Evolutionary conservation across 1,140 invertebrate genomes (phyloP).

Genomic region (Brachionus angularis): DNA sequence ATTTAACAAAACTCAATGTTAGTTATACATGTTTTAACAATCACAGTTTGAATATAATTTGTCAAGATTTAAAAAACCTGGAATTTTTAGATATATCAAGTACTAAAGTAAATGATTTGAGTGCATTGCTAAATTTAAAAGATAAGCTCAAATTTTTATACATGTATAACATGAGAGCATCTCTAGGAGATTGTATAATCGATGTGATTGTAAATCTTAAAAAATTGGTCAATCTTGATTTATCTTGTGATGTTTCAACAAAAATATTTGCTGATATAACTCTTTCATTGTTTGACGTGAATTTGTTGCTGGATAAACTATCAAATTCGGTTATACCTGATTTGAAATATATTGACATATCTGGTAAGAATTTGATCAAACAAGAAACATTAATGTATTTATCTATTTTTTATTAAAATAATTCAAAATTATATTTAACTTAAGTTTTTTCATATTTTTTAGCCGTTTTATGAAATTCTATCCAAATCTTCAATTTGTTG

Average conservation of each 20-base stretch:
- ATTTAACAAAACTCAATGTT: slow-evolving; percentile 15
- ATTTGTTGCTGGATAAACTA: neutral
- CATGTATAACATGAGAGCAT: slow-evolving; percentile 30
- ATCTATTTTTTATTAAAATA: neutral
- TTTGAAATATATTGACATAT: slow-evolving; percentile 21
- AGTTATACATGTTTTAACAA: slow-evolving; percentile 32
- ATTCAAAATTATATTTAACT: neutral
- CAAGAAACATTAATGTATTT: slow-evolving; percentile 25
- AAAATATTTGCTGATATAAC: slow-evolving; percentile 35
- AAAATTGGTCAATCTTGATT: neutral
- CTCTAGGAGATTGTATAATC: slow-evolving; percentile 15
- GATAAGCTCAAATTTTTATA: slow-evolving; percentile 13
- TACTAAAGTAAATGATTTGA: slow-evolving; percentile 20
- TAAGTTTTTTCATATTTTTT: neutral
- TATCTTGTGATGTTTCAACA: slow-evolving; percentile 28
- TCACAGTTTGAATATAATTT: slow-evolving; percentile 10
- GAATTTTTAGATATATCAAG: slow-evolving; percentile 19
- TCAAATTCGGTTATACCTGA: neutral
- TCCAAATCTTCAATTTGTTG: neutral
- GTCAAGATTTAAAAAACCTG: slow-evolving; percentile 4
- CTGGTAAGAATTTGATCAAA: neutral
- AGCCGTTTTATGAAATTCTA: neutral
- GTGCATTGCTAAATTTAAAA: neutral
- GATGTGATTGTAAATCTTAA: neutral
- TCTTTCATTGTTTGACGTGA: slow-evolving; percentile 16